Evolutionary conservation across 64 coral and sea anemone species (phyloP).

Genomic region (Montipora foliosa): DNA sequence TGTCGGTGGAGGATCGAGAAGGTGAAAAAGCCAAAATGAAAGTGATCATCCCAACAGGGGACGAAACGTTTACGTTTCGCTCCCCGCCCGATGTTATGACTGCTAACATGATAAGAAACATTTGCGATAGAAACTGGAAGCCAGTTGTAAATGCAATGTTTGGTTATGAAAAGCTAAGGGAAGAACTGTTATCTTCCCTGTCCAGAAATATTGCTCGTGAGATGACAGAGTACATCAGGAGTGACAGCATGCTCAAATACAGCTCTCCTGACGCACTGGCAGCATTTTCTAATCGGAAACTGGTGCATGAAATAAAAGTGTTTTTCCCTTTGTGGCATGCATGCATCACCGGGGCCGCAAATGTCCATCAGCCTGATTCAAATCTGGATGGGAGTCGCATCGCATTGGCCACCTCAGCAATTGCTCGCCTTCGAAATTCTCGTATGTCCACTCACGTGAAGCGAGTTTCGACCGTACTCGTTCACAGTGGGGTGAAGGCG

Average conservation of each 20-base stretch:
- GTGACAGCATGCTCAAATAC: conserved; percentile 14
- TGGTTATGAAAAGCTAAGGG: neutral
- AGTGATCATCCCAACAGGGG: neutral
- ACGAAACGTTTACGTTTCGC: neutral
- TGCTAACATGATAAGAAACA: neutral
- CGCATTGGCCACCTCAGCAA: conserved; percentile 27
- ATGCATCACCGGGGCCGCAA: conserved; percentile 14
- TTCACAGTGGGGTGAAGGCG: conserved; percentile 31
- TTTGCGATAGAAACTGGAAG: neutral
- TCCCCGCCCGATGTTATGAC: neutral
- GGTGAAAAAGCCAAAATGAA: neutral
- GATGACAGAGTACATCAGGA: neutral
- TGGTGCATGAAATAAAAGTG: conserved; percentile 20
- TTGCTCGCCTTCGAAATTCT: conserved; percentile 11
- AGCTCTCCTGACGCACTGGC: neutral
- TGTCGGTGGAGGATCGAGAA: neutral
- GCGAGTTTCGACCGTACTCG: conserved; percentile 14
- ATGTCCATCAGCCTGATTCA: neutral
- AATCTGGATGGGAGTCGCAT: neutral
- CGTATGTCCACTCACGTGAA: conserved; percentile 21
- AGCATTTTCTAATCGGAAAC: neutral
- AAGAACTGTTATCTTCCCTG: neutral
- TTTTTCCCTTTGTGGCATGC: conserved; percentile 40
- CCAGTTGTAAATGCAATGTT: conserved; percentile 14
- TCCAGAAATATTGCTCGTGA: conserved; percentile 26